Evolutionary conservation across 2,113 vertebrate genomes (phyloP), one percentile per base, ranked within the genome.

Genomic region (Hemicordylus capensis): DNA sequence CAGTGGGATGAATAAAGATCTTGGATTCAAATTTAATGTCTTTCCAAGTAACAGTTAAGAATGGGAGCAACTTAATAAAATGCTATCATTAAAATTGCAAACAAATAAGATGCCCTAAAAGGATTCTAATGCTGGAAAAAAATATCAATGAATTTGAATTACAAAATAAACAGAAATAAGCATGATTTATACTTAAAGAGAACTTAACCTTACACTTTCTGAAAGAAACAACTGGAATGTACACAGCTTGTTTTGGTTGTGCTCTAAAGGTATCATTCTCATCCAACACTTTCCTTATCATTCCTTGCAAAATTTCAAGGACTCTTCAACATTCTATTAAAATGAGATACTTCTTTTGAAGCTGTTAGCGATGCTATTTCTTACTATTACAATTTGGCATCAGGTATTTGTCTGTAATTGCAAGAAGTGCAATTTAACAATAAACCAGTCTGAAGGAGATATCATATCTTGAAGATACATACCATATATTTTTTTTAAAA

Each of bases 401-500:
- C 92, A 96, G 95, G 91, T 96, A 94, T 96, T 96, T 96, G 93
- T 95, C 93, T 95, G 93, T 96, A 93, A 96, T 92, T 97, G 96
- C 95, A 96, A 92, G 95, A 96, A 96, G 91, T 95, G 96, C 96
- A 96, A 96, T 93, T 96, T 94, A 95, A 97, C 95, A 97, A 96
- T 96, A 97, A 97, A 96, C 94, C 96, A 97, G 95, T 96, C 95
- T 95, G 95, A 95, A 95, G 94, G 94, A 96, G 96, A 96, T 96
- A 94, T 96, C 95, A 95, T 92, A 92, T 96, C 94, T 96, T 95
- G 93, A 96, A 94, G 96, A 96, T 96, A 97, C 96, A 96, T 96
- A 97, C 95, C 95, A 96, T 96, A 97, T 97, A 97, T 97, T 96
- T 96, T 94, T 96, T 95, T 96, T 74, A 6, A 97, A 97, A 97